Evolutionary conservation across 2,888 invertebrate species (phyloP), one percentile per base, ranked within the genome.

Genomic region (Heliothis peltigera): DNA sequence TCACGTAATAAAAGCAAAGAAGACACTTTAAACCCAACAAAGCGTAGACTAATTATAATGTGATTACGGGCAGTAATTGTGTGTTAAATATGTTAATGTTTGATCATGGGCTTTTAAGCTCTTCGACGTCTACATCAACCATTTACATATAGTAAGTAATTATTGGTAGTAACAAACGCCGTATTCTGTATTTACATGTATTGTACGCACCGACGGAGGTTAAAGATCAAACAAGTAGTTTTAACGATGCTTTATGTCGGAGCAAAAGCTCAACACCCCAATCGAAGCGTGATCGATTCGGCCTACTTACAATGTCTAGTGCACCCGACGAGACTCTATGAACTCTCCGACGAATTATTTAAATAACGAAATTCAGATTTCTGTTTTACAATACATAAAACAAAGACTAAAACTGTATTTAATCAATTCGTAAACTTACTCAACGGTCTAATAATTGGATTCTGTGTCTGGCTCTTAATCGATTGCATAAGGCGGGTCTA

Each of bases 241-340:
- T 81, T 77, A 82, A 82, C 78, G 77, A 79, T 79, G 74, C 65
- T 70, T 74, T 68, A 64, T 65, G 73, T 64, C 52, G 80, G 71
- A 81, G 81, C 82, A 77, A 82, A 81, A 70, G 81, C 81, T 83
- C 77, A 74, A 68, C 64, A 74, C 74, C 70, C 58, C 76, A 79
- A 74, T 81, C 79, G 76, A 77, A 79, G 70, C 85, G 79, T 88
- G 88, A 90, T 91, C 85, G 81, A 87, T 87, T 88, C 78, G 91
- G 75, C 88, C 90, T 85, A 90, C 85, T 88, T 89, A 79, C 74
- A 81, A 74, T 79, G 81, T 76, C 72, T 75, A 79, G 67, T 79
- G 62, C 77, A 69, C 64, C 48, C 63, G 54, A 73, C 69, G 39
- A 67, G 57, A 59, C 56, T 71, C 10, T 46, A 44, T 22, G 52